Conservation (phyloP, 1,140 invertebrate species). For the Centruroides vittatus region DNA sequence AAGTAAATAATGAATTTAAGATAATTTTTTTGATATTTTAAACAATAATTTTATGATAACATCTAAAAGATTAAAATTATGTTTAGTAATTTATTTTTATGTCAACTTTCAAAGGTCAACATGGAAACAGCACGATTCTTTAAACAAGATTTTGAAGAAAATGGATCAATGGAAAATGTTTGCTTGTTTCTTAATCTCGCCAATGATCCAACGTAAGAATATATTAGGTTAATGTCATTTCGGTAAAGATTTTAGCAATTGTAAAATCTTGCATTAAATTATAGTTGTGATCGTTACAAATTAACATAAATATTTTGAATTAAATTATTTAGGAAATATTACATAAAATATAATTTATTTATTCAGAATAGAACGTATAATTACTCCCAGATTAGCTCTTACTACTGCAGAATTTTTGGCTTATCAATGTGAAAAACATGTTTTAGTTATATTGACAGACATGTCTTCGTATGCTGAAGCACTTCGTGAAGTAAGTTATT, state of each 20-base stretch:
- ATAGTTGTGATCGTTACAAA: no score
- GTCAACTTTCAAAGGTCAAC: constrained; percentile 45
- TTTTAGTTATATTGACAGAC: constrained; percentile 92
- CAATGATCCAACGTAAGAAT: constrained; percentile 76
- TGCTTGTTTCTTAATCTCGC: constrained; percentile 95
- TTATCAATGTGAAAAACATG: constrained; percentile 97
- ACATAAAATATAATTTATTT: no score
- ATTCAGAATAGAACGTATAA: constrained; percentile 79
- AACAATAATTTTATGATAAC: no score
- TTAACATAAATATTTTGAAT: no score
- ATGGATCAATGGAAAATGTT: constrained; percentile 98
- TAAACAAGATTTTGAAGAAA: constrained; percentile 82
- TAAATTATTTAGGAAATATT: no score
- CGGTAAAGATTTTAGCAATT: no score
- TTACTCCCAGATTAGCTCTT: constrained; percentile 88
- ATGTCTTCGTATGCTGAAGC: constrained; percentile 99
- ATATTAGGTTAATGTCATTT: no score
- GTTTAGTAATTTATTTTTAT: no score
- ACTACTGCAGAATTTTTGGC: constrained; percentile 95
- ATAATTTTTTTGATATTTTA: no score
- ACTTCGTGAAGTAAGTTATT: constrained; percentile 63
- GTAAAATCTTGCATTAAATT: no score
- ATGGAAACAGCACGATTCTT: constrained; percentile 98
- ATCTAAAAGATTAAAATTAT: no score
- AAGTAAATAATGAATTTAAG: no score